A percentile compares a stretch with the other conserved stretches of the same genome.
phyloP scores from a whole-genome alignment of 1,140 invertebrate species.

The Rhizoglyphus robini region DNA sequence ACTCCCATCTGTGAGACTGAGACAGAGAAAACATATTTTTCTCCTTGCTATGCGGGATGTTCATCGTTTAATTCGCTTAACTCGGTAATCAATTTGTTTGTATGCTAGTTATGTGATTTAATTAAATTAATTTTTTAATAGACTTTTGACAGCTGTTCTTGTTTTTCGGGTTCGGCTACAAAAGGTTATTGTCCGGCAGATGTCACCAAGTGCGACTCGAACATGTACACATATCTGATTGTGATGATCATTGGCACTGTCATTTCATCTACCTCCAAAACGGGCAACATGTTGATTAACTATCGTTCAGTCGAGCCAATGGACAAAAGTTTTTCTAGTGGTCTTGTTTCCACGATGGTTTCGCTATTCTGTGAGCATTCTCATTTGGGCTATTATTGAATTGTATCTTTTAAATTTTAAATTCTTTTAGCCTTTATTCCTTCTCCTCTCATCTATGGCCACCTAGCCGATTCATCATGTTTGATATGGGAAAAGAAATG shows the following conservation, averaged over 20 bases:
- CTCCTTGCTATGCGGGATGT: constrained; percentile 76
- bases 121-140: background rate
- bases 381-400: too few relatives aligned
- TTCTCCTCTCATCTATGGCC: too few relatives aligned
- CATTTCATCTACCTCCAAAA: constrained; percentile 28
- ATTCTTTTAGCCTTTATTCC: too few relatives aligned
- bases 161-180: background rate
- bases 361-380: background rate
- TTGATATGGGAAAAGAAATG: too few relatives aligned
- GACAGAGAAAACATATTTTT: constrained; percentile 58
- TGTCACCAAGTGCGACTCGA: constrained; percentile 11
- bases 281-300: constrained; percentile 30
- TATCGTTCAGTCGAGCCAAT: constrained; percentile 25
- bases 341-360: background rate
- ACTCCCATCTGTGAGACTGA: constrained; percentile 57
- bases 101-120: background rate
- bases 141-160: background rate
- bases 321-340: constrained; percentile 5
- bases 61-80: background rate
- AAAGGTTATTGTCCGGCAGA: constrained; percentile 27
- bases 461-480: too few relatives aligned
- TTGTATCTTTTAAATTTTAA: too few relatives aligned
- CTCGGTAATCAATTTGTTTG: background rate
- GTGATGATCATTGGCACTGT: constrained; percentile 29
- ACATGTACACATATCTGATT: constrained; percentile 28